Evolutionary conservation across 2,888 invertebrate species (phyloP), one percentile per base, ranked within the genome.

Genomic region (Ischnus inquisitorius): DNA sequence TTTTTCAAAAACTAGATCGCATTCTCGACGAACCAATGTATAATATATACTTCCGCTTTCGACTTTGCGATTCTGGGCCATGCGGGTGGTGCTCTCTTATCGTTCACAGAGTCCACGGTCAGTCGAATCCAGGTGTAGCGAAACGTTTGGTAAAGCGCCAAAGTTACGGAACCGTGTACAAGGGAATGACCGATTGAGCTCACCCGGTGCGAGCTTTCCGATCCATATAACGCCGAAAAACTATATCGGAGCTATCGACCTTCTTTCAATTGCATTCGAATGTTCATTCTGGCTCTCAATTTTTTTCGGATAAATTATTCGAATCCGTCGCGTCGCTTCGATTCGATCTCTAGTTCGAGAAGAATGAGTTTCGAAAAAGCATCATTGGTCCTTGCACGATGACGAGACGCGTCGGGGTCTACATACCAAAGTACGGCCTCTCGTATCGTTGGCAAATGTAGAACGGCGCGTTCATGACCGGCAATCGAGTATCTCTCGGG

Each of bases 1-100:
- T 34, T 34, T 34, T 48, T 46, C n/a, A n/a, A n/a, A n/a, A n/a
- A n/a, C n/a, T n/a, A n/a, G n/a, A n/a, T n/a, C n/a, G n/a, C n/a
- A n/a, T n/a, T n/a, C n/a, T n/a, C n/a, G n/a, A n/a, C n/a, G n/a
- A n/a, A n/a, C n/a, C n/a, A n/a, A n/a, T n/a, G n/a, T n/a, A n/a
- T n/a, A n/a, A n/a, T n/a, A n/a, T n/a, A n/a, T n/a, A 84, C 79
- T 84, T 83, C 86, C 86, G 84, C 78, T 71, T 84, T 80, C 46
- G 54, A 46, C 69, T 85, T 76, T 54, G 67, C 68, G 65, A 79
- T 85, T 81, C 72, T 79, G 79, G 81, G 79, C 68, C 76, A 86
- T 84, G 78, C 86, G 83, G 84, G 83, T 69, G 65, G 77, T 54
- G 71, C 65, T 78, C 71, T 62, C 54, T 65, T 75, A 68, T 76